phyloP scores from a whole-genome alignment of 2,888 invertebrate genomes.

The Eretmocerus hayati region DNA sequence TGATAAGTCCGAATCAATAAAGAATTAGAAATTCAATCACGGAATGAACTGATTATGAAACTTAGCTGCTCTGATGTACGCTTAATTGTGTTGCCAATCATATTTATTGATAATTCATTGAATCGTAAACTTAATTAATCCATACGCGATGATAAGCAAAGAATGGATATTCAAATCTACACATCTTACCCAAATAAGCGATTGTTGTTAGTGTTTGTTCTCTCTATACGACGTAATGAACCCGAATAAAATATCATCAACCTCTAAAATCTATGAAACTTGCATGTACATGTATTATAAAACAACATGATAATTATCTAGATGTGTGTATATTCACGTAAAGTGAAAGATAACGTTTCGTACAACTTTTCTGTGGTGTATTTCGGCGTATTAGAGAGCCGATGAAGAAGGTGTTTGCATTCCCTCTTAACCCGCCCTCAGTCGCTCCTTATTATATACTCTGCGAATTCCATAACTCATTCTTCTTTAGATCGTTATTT shows the following conservation, averaged over 20 bases:
- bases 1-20: neutral
- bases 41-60: conserved; percentile 24
- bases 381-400: conserved; percentile 5
- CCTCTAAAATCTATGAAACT: conserved; percentile 14
- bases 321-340: conserved; percentile 23
- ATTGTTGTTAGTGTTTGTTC: conserved; percentile 24
- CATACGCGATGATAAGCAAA: conserved; percentile 20
- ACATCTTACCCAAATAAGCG: conserved; percentile 24
- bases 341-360: conserved; percentile 17
- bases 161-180: conserved; percentile 24
- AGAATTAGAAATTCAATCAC: neutral
- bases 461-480: neutral
- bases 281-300: conserved; percentile 14
- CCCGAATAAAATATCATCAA: conserved; percentile 22
- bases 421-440: no score
- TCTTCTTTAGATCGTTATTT: neutral
- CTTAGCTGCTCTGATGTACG: conserved; percentile 40
- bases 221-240: conserved; percentile 21
- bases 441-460: conserved; percentile 5
- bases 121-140: conserved; percentile 28
- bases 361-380: conserved; percentile 22
- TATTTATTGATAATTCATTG: conserved; percentile 35
- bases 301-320: conserved; percentile 19
- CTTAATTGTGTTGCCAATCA: conserved; percentile 44
- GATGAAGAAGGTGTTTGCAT: conserved; percentile 17